These are phyloP conservation scores for Pseudochromis fuscus DNA, from an alignment of 2,797 vertebrate species.

Conservation along the genomic window DNA sequence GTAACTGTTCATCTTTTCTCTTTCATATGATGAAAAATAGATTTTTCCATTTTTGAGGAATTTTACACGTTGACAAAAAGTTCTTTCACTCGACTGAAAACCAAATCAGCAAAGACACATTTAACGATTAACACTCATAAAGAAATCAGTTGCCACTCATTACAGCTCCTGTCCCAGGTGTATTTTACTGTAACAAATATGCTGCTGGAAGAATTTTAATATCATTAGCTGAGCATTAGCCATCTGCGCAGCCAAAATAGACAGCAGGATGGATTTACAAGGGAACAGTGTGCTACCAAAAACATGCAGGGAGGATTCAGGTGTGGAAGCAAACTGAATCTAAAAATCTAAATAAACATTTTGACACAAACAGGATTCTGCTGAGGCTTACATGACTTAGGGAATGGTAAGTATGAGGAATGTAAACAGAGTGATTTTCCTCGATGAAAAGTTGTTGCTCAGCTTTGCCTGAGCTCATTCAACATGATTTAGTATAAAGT, in stretches of 20 bases:
- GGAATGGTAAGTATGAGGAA: constrained; percentile 64
- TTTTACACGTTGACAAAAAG: constrained; percentile 11
- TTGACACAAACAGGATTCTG: constrained; percentile 57
- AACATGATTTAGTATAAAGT: constrained; percentile 27
- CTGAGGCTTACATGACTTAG: constrained; percentile 41
- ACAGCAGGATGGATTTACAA: constrained; percentile 42
- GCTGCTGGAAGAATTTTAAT: constrained; percentile 42
- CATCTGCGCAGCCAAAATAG: constrained; percentile 56
- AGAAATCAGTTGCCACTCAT: constrained; percentile 16
- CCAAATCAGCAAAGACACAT: constrained; percentile 3
- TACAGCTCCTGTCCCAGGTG: constrained; percentile 34
- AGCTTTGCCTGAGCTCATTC: constrained; percentile 39
- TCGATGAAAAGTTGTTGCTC: constrained; percentile 33
- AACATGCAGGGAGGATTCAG: constrained; percentile 46
- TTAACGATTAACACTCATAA: constrained; percentile 14
- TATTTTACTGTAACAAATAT: constrained; percentile 56
- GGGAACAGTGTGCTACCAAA: constrained; percentile 41
- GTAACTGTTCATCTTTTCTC: constrained; percentile 32
- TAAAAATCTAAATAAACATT: constrained; percentile 72
- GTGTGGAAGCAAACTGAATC: constrained; percentile 60
- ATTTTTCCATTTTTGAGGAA: constrained; percentile 18
- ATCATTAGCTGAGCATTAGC: constrained; percentile 44
- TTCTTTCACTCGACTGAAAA: constrained; percentile 1
- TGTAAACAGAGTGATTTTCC: constrained; percentile 71
- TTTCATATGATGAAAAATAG: constrained; percentile 15